Evolutionary conservation across 2,888 invertebrate genomes (phyloP).

Genomic region (Xylophagus ater): DNA sequence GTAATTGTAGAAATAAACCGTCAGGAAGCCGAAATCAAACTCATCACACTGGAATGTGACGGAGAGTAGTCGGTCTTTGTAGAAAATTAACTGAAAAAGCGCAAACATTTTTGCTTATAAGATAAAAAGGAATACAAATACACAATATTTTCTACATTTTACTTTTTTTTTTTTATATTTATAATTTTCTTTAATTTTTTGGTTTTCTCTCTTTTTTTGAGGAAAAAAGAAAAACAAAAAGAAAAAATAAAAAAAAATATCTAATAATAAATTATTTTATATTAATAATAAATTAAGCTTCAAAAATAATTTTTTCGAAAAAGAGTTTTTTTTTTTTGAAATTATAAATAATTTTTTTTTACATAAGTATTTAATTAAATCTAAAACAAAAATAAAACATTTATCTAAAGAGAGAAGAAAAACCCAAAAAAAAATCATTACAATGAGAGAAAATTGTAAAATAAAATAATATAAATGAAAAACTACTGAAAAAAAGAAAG

Average conservation of each 20-base stretch:
- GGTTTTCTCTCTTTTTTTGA: conserved; percentile 3
- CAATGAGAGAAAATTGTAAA: background rate
- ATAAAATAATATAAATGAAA: background rate
- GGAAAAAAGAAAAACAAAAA: too few relatives aligned
- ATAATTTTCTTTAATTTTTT: background rate
- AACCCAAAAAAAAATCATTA: background rate
- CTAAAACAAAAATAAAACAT: too few relatives aligned
- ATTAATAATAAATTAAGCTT: too few relatives aligned
- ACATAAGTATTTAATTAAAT: too few relatives aligned
- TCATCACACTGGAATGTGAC: conserved; percentile 72
- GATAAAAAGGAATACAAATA: conserved; percentile 42
- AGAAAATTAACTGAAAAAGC: conserved; percentile 82
- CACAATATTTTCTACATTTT: conserved; percentile 14
- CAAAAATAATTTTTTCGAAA: too few relatives aligned
- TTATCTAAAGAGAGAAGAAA: too few relatives aligned
- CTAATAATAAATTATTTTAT: too few relatives aligned
- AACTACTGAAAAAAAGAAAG: background rate
- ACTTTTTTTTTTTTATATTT: conserved; percentile 3
- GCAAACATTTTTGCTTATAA: conserved; percentile 81
- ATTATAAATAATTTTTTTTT: too few relatives aligned
- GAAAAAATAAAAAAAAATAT: too few relatives aligned
- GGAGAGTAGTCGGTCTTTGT: conserved; percentile 83
- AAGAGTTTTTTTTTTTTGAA: too few relatives aligned
- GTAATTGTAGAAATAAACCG: conserved; percentile 31
- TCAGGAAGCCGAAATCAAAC: conserved; percentile 44